phyloP scores from a whole-genome alignment of 1,140 invertebrate genomes.

The Rhyzopertha dominica region DNA sequence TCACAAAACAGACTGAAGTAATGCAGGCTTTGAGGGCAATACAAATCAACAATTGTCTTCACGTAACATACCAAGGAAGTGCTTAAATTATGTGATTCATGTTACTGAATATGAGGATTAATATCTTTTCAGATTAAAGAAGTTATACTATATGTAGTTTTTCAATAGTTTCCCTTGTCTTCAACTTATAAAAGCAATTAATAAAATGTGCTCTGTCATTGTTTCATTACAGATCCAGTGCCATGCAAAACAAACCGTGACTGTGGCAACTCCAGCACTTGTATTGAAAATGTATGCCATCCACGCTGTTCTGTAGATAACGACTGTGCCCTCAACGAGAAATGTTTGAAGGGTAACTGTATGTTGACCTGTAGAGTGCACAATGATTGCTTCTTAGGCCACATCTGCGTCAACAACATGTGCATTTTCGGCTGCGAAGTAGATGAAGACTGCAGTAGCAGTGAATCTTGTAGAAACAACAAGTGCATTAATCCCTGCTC shows the following conservation, averaged over 20 bases:
- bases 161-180: too few relatives aligned
- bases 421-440: slow-evolving; percentile 80
- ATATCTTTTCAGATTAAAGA: too few relatives aligned
- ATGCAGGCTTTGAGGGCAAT: too few relatives aligned
- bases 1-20: too few relatives aligned
- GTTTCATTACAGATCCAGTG: slow-evolving; percentile 58
- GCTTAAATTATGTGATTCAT: too few relatives aligned
- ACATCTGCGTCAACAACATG: slow-evolving; percentile 79
- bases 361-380: slow-evolving; percentile 81
- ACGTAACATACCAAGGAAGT: too few relatives aligned
- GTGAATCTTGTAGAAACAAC: slow-evolving; percentile 73
- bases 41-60: too few relatives aligned
- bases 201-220: too few relatives aligned
- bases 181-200: too few relatives aligned
- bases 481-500: slow-evolving; percentile 75
- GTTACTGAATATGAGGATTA: too few relatives aligned
- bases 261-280: slow-evolving; percentile 60
- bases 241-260: slow-evolving; percentile 66
- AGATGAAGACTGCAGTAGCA: slow-evolving; percentile 80
- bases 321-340: slow-evolving; percentile 86
- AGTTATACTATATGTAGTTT: too few relatives aligned
- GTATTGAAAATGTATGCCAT: slow-evolving; percentile 72
- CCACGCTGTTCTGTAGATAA: slow-evolving; percentile 70
- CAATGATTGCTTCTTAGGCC: slow-evolving; percentile 86
- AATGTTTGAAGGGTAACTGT: slow-evolving; percentile 76